Conservation (phyloP, 2,888 invertebrate genomes). For the Linyphia triangularis region DNA sequence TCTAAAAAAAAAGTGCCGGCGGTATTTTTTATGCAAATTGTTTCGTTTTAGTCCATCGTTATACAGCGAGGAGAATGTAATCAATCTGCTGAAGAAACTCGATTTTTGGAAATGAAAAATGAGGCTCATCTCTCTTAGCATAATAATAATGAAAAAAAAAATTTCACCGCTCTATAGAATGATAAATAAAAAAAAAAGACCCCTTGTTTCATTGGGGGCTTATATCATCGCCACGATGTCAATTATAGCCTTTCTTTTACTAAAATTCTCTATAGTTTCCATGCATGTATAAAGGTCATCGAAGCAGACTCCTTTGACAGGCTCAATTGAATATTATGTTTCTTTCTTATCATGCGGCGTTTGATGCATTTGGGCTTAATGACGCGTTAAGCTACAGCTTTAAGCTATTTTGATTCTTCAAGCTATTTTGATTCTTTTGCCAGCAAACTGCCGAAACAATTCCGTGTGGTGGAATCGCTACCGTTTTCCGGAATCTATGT, state of each 20-base stretch:
- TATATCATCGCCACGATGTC: constrained; percentile 35
- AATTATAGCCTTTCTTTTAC: background rate
- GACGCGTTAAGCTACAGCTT: constrained; percentile 28
- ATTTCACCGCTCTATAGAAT: constrained; percentile 31
- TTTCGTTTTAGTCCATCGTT: constrained; percentile 9
- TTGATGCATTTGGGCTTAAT: constrained; percentile 36
- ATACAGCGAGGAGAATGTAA: constrained; percentile 7
- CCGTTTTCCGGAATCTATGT: background rate
- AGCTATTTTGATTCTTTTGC: background rate
- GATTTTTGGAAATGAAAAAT: constrained; percentile 30
- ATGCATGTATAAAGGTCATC: constrained; percentile 26
- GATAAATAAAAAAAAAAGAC: background rate
- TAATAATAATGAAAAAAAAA: constrained; percentile 23
- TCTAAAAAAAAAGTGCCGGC: too few relatives aligned
- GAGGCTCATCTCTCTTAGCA: constrained; percentile 5
- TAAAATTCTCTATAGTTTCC: background rate
- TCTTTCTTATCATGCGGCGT: constrained; percentile 26
- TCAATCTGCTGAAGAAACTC: constrained; percentile 25
- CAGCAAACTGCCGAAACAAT: constrained; percentile 4
- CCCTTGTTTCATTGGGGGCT: constrained; percentile 16
- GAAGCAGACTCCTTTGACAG: constrained; percentile 35
- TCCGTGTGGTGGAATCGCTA: background rate
- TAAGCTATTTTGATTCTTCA: constrained; percentile 1
- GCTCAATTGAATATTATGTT: constrained; percentile 46
- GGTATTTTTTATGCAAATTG: constrained; percentile 11